Base-by-base conservation (phyloP, 2,113 vertebrate species). In the Pyrgilauda ruficollis region DNA sequence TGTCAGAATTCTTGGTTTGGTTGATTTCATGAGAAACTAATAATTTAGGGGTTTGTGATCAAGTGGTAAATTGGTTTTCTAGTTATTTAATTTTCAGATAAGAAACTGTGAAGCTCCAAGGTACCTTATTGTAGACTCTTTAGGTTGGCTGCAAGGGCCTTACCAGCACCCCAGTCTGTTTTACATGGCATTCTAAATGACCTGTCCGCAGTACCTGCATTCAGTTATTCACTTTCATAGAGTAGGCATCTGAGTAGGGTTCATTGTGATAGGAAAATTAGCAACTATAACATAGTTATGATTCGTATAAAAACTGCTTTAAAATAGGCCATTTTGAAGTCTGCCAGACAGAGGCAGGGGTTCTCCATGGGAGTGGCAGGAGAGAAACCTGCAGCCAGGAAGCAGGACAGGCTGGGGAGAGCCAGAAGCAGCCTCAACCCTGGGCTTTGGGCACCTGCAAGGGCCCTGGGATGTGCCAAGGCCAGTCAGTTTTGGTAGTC, bases 51-150 rank as follows among this genome's bases (percentile, higher is more conserved):
- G 1, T 16, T 69, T 91, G 26, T 80, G 80, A 95, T 90, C 81
- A 82, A 94, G 55, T 84, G 81, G 56, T 28, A 96, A 96, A 96
- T 75, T 94, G 39, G 39, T 89, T 96, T 95, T 94, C 77, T 79
- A 77, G 74, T 62, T 68, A 58, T 33, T 83, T 70, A 84, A 75
- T 92, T 91, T 79, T 53, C 83, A 76, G 37, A 94, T 95, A 94
- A 68, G 3, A 75, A 88, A 63, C 43, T 39, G 16, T 77, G 41
- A 93, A 23, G 7, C 49, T 89, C 91, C 44, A 68, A 74, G 56
- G 58, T 81, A 76, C 21, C 41, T 66, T 58, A 81, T 44, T 31
- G 3, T 27, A 68, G 10, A 18, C 33, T 68, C 18, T 64, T 75
- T 78, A 76, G 15, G 33, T 87, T 24, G 55, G 15, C 75, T 91